Evolutionary conservation across 2,888 invertebrate species (phyloP).

Genomic region (Venusia cambrica): DNA sequence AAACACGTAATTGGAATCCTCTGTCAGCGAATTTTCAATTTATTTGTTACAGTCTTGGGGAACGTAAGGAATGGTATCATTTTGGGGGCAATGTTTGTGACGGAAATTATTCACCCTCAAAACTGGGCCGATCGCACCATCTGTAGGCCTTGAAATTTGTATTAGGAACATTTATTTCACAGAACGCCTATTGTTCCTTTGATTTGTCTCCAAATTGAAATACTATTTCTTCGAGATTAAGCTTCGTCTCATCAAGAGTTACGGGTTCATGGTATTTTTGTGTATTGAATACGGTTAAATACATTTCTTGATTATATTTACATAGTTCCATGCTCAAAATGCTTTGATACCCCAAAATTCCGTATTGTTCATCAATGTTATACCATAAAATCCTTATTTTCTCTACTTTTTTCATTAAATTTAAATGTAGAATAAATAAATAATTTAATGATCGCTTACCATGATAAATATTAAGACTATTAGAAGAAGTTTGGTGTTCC

Average conservation of each 20-base stretch:
- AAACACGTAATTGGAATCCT: slow-evolving; percentile 20
- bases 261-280: slow-evolving; percentile 21
- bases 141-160: slow-evolving; percentile 58
- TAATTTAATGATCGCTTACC: no score
- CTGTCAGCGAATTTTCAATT: slow-evolving; percentile 44
- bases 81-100: slow-evolving; percentile 49
- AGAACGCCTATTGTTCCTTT: slow-evolving; percentile 50
- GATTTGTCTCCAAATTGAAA: slow-evolving; percentile 46
- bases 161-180: slow-evolving; percentile 60
- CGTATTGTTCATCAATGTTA: no score
- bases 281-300: slow-evolving; percentile 18
- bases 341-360: no score
- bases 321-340: no score
- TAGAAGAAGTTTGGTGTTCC: no score
- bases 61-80: slow-evolving; percentile 48
- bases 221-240: slow-evolving; percentile 32
- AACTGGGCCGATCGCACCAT: slow-evolving; percentile 50
- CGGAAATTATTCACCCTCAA: slow-evolving; percentile 56
- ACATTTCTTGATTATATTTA: no score
- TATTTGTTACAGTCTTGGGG: slow-evolving; percentile 46
- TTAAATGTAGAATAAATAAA: no score
- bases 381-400: no score
- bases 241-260: slow-evolving; percentile 26
- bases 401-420: no score
- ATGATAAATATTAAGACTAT: no score